Conservation (phyloP, 2,113 vertebrate species). For the Burhinus bistriatus region DNA sequence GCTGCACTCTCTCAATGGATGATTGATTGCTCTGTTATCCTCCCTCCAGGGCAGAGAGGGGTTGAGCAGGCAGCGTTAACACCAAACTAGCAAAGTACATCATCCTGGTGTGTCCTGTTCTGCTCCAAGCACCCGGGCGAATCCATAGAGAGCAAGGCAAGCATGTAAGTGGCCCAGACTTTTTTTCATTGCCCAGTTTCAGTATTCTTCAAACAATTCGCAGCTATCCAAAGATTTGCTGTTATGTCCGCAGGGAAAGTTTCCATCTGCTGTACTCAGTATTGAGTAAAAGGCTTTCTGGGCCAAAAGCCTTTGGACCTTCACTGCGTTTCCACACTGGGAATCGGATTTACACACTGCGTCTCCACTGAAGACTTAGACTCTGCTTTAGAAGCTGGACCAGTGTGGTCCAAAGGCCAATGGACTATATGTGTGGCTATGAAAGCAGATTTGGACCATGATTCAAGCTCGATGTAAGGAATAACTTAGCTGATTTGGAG, state of each 20-base stretch:
- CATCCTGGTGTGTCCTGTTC: background rate
- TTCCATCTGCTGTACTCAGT: background rate
- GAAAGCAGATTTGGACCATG: background rate
- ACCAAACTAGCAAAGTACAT: background rate
- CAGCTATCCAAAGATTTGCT: background rate
- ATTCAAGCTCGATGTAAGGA: background rate
- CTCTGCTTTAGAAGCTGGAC: background rate
- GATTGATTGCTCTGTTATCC: background rate
- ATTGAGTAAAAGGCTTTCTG: background rate
- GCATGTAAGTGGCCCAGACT: background rate
- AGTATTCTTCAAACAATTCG: background rate
- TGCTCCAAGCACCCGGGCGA: background rate
- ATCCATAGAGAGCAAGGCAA: background rate
- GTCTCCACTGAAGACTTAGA: background rate
- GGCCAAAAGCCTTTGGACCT: background rate
- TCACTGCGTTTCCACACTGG: background rate
- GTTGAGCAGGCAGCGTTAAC: background rate
- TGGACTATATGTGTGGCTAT: background rate
- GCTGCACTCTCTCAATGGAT: background rate
- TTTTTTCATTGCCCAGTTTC: background rate
- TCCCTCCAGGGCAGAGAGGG: background rate
- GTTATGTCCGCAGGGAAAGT: fast-evolving
- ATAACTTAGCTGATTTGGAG: background rate
- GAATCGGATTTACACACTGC: background rate
- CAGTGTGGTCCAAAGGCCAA: background rate